Percentiles rank a stretch among this genome's conserved stretches.
Conservation (phyloP, 2,888 invertebrate species). For the Eristalinus sepulchralis region DNA sequence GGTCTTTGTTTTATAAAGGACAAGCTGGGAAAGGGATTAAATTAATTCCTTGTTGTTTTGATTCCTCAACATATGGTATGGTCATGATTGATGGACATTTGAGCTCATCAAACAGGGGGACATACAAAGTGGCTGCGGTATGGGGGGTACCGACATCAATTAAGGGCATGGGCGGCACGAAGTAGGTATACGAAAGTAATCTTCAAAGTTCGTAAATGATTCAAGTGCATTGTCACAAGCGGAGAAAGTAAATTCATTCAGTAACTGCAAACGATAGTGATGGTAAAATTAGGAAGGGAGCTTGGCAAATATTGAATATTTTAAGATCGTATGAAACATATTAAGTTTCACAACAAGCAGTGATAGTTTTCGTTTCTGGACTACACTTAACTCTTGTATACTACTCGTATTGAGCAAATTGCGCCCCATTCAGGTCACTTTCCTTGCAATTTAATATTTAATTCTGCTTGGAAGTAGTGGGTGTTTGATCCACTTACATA, state of each 20-base stretch:
- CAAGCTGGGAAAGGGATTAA: slow-evolving; percentile 36
- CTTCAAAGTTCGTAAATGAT: slow-evolving; percentile 39
- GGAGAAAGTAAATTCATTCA: slow-evolving; percentile 31
- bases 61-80: slow-evolving; percentile 38
- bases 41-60: slow-evolving; percentile 57
- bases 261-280: not conserved
- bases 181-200: slow-evolving; percentile 43
- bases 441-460: not conserved
- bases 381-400: not conserved
- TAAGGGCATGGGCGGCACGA: slow-evolving; percentile 37
- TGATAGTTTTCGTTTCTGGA: not conserved
- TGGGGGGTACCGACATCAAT: slow-evolving; percentile 24
- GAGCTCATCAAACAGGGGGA: not conserved
- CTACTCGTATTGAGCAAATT: too few species aligned
- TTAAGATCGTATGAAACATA: not conserved
- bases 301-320: not conserved
- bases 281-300: not conserved
- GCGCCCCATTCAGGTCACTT: not conserved
- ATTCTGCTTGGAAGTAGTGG: not conserved
- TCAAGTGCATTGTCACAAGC: slow-evolving; percentile 29
- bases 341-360: not conserved
- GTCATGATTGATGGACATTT: slow-evolving; percentile 38
- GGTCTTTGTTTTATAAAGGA: slow-evolving; percentile 1
- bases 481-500: not conserved
- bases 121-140: slow-evolving; percentile 6